Evolutionary conservation across 1,140 invertebrate genomes (phyloP), one percentile per base, ranked within the genome.

Genomic region (Drosophila mayri): DNA sequence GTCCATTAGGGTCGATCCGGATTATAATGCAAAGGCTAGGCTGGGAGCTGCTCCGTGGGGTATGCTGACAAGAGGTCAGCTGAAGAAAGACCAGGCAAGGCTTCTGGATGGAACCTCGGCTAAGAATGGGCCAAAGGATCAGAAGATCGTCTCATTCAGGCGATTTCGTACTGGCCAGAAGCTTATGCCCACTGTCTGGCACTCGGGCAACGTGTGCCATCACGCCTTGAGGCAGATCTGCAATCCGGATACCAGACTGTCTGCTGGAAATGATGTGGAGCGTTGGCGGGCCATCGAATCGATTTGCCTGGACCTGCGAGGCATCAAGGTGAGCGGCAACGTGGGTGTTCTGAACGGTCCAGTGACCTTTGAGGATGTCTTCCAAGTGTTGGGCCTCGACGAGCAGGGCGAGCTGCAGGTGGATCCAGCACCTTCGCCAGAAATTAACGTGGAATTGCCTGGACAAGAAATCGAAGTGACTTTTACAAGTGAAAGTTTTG

Each of bases 351-450:
- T 55, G 1, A 55, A 38, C 16, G 52, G 52, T 1, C 52, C 35
- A 11, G 52, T 55, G 9, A 25, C 52, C 35, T 55, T 55, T 38
- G 52, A 55, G 14, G 52, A 55, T 55, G 35, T 55, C 14, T 55
- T 55, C 5, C 1, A 55, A 38, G 52, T 55, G 20, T 9, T 55
- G 52, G 52, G 52, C 2, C 52, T 55, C 8, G 35, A 55, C 25
- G 20, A 55, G 4, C 14, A 55, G 5, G 52, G 52, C 5, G 35
- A 55, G 14, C 4, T 14, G 9, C 2, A 7, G 20, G 20, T n/a
- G 35, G 14, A 54, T 9, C 18, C 30, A 9, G 2, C 7, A 1
- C 4, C 20, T 1, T 25, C 8, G 20, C 18, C 18, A 22, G 14
- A 55, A n/a, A 20, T 38, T 11, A 22, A 16, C 2, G 9, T 38